A percentile compares a stretch with the other conserved stretches of the same genome.
phyloP scores from a whole-genome alignment of 1,140 invertebrate species.

The Triops longicaudatus region DNA sequence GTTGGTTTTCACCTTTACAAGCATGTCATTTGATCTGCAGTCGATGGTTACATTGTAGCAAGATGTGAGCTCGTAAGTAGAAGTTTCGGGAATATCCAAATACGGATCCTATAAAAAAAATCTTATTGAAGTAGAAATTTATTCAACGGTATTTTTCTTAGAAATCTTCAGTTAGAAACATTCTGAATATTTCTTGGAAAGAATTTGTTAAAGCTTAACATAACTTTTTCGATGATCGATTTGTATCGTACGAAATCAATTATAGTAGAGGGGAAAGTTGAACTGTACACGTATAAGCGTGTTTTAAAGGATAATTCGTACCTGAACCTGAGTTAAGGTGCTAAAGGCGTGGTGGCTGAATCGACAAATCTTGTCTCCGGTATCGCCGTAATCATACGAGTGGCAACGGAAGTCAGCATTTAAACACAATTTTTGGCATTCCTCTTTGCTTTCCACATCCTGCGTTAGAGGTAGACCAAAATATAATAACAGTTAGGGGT shows the following conservation, averaged over 20 bases:
- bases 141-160: no score
- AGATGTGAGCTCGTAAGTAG: slow-evolving; percentile 45
- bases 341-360: slow-evolving; percentile 44
- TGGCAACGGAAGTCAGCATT: slow-evolving; percentile 43
- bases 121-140: neutral
- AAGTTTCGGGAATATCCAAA: slow-evolving; percentile 40
- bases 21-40: slow-evolving; percentile 45
- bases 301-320: neutral
- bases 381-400: slow-evolving; percentile 46
- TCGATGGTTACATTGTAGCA: slow-evolving; percentile 47
- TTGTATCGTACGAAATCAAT: no score
- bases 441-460: slow-evolving; percentile 41
- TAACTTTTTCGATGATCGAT: no score
- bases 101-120: slow-evolving; percentile 42
- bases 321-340: slow-evolving; percentile 42
- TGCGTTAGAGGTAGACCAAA: slow-evolving; percentile 23
- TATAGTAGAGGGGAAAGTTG: no score
- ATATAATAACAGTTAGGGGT: neutral
- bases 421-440: slow-evolving; percentile 44
- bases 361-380: slow-evolving; percentile 42
- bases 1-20: slow-evolving; percentile 44
- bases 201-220: no score
- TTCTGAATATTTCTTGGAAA: no score
- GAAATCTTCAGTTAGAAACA: no score
- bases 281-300: no score